Conservation (phyloP, 2,113 vertebrate species). For the Dromas ardeola region DNA sequence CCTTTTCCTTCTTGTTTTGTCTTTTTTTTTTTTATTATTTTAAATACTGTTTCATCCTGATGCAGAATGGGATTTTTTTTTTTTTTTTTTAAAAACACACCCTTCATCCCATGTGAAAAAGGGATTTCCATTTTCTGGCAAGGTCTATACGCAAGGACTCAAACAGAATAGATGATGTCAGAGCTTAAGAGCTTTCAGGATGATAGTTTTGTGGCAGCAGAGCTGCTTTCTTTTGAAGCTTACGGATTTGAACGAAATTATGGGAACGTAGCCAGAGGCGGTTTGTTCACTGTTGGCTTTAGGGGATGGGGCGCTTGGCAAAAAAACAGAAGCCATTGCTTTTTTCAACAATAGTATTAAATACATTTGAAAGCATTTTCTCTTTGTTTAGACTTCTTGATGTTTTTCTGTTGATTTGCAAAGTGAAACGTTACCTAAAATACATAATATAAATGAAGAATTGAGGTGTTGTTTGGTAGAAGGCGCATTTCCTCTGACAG, state of each 20-base stretch:
- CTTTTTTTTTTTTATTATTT: not conserved
- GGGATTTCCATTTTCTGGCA: constrained; percentile 47
- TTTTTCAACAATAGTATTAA: not conserved
- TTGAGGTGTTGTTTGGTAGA: accelerated
- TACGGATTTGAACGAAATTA: constrained; percentile 57
- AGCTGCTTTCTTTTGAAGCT: constrained; percentile 41
- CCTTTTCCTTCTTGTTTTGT: not conserved
- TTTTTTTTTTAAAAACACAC: accelerated
- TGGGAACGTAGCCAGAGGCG: not conserved
- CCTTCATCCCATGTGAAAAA: not conserved
- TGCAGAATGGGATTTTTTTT: not conserved
- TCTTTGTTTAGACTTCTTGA: not conserved
- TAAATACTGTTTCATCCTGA: not conserved
- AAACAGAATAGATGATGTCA: constrained; percentile 45
- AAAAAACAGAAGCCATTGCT: not conserved
- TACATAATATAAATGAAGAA: accelerated
- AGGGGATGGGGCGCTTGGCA: not conserved
- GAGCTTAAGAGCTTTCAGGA: constrained; percentile 53
- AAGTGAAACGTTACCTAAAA: accelerated
- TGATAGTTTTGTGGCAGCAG: constrained; percentile 41
- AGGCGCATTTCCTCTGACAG: not conserved
- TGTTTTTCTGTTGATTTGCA: not conserved
- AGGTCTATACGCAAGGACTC: not conserved
- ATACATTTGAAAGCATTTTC: not conserved
- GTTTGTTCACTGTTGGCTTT: not conserved